phyloP scores from a whole-genome alignment of 1,140 invertebrate species.

The Bilobella aurantiaca region DNA sequence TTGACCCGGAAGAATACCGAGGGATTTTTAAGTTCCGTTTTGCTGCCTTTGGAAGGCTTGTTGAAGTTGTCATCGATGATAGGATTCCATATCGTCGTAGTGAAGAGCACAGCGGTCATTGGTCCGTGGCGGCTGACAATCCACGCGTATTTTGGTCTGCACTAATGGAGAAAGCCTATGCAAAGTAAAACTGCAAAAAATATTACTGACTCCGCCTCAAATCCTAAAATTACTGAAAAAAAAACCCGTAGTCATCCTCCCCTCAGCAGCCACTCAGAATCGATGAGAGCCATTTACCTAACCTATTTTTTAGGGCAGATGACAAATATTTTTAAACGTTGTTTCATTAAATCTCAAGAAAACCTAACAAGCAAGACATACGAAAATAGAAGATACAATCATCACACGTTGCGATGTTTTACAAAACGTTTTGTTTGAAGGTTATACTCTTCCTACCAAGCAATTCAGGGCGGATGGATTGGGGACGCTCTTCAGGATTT shows the following conservation, averaged over 20 bases:
- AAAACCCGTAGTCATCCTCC: no score
- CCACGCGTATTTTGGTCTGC: conserved; percentile 59
- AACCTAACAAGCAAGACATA: no score
- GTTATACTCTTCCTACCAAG: neutral
- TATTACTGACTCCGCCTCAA: no score
- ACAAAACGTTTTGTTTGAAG: neutral
- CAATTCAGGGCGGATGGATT: neutral
- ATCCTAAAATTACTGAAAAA: no score
- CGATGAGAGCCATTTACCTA: no score
- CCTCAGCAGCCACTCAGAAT: no score
- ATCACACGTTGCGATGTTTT: no score
- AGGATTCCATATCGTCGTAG: conserved; percentile 50
- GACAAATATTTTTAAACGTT: neutral
- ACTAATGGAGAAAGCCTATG: conserved; percentile 64
- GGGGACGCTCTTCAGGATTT: neutral
- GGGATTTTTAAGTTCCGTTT: conserved; percentile 47
- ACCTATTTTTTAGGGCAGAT: no score
- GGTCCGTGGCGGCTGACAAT: conserved; percentile 54
- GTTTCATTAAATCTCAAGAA: no score
- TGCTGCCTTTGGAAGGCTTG: conserved; percentile 36
- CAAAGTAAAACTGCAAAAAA: no score
- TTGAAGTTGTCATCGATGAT: conserved; percentile 48
- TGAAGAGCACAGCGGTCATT: conserved; percentile 49
- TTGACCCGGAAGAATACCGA: conserved; percentile 37
- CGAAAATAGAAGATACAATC: no score